Evolutionary conservation across 2,113 vertebrate genomes (phyloP), one percentile per base, ranked within the genome.

Genomic region (Telmatochromis sp.): DNA sequence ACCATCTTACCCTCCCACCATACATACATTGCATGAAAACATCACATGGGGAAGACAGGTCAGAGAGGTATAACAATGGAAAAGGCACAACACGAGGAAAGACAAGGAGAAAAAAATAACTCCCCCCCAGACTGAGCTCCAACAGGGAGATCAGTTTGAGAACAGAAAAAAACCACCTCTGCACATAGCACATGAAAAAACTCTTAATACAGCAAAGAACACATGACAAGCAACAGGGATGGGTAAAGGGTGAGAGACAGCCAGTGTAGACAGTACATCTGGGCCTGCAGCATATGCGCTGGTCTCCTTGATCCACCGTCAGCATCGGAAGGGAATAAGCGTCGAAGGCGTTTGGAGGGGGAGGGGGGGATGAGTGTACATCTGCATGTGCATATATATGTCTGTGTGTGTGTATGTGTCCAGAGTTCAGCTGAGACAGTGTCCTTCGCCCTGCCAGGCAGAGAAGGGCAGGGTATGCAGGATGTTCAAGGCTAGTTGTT

Each of bases 351-450:
- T 57, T 57, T 3, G 21, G 23, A 26, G 21, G 54, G 21, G 23
- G 54, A 57, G 54, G 23, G 54, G 54, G 54, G 7, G 55, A 15
- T 58, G 26, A 58, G 55, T 28, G 13, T 15, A 58, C 2, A 58
- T 58, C 55, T 28, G 55, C 0, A 58, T 28, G 13, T 58, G 26
- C 14, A 15, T 58, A 58, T 58, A 17, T 31, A 15, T 17, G 7
- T 58, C 0, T 58, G 14, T 58, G 26, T 57, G 23, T 58, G 55
- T 58, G 13, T 28, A 31, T 58, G 55, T 58, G 26, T 31, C 55
- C 55, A 58, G 26, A 58, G 7, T 58, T 58, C 55, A 58, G 55
- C 26, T 58, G 55, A 58, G 55, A 58, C 55, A 31, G 55, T 58
- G 26, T 58, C 26, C 55, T 58, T 58, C 0, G 5, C 55, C 55